Evolutionary conservation across 1,140 invertebrate genomes (phyloP), one percentile per base, ranked within the genome.

Genomic region (Sitophilus oryzae): DNA sequence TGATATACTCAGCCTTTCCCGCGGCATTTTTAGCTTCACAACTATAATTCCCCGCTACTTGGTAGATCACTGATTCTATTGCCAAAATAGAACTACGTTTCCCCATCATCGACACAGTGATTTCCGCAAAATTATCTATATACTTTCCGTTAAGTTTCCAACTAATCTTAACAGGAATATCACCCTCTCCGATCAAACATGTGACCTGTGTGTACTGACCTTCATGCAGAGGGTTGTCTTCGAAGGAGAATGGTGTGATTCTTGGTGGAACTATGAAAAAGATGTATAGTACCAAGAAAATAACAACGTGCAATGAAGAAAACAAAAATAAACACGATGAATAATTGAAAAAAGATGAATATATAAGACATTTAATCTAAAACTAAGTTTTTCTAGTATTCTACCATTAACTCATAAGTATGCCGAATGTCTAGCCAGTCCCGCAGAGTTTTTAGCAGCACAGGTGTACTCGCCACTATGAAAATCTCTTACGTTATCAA

Each of bases 161-260:
- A 38, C 76, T 72, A 35, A 85, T 80, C 57, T 76, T 76, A 14
- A 55, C 56, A 41, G 74, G 61, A 68, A 70, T 48, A 49, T 67
- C 56, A 2, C 85, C 85, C 63, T 83, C 82, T 47, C 79, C 71
- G 45, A 86, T 81, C 22, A 82, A 81, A 71, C 88, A 91, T n/a
- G 79, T 82, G 16, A 90, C 72, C 21, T 83, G 83, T 2, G 83
- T 82, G 34, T 84, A 81, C 59, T 86, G 82, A 18, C 85, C 86
- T 59, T 85, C 80, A 62, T 84, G 81, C 3, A 86, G 62, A 2
- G 79, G 77, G 61, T 81, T 81, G 60, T 82, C 80, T 49, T 80
- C 81, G 60, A 83, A 83, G 59, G 78, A 74, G 66, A 87, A 86
- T 11, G 83, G 80, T 11, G 78, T 77, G 48, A 88, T 82, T 70